Evolutionary conservation across 2,888 invertebrate species (phyloP).

Genomic region (Eutolmus rufibarbis): DNA sequence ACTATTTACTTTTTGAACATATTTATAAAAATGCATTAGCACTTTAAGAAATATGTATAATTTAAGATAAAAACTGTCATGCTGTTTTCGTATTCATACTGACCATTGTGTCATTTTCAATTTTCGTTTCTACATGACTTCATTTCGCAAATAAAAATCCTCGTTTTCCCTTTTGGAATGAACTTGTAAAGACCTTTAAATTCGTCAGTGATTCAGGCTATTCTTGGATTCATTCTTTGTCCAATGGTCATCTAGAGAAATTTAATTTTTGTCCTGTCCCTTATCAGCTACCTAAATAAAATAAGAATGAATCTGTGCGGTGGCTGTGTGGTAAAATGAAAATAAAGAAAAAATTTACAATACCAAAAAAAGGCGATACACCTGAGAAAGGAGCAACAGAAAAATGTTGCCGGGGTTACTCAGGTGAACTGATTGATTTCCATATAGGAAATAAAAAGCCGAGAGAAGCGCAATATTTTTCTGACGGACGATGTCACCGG

Average conservation of each 20-base stretch:
- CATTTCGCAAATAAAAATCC: neutral
- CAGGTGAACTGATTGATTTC: conserved; percentile 35
- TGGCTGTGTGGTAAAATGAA: neutral
- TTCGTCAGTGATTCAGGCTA: neutral
- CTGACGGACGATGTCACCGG: neutral
- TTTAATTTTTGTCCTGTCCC: neutral
- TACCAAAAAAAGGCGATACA: neutral
- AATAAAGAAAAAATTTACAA: neutral
- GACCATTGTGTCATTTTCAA: neutral
- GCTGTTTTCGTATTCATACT: neutral
- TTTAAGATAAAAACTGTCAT: neutral
- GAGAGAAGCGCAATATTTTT: neutral
- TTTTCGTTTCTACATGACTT: neutral
- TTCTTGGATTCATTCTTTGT: neutral
- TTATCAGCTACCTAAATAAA: neutral
- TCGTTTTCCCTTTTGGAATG: neutral
- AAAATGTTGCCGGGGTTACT: conserved; percentile 13
- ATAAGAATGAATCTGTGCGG: neutral
- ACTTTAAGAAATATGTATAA: neutral
- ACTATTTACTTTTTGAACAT: too few relatives aligned
- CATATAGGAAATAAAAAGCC: neutral
- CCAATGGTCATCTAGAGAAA: neutral
- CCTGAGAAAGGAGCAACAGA: conserved; percentile 5
- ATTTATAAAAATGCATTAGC: too few relatives aligned
- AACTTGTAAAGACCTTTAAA: neutral